Evolutionary conservation across 2,888 invertebrate genomes (phyloP).

Genomic region (Caradrina kadenii): DNA sequence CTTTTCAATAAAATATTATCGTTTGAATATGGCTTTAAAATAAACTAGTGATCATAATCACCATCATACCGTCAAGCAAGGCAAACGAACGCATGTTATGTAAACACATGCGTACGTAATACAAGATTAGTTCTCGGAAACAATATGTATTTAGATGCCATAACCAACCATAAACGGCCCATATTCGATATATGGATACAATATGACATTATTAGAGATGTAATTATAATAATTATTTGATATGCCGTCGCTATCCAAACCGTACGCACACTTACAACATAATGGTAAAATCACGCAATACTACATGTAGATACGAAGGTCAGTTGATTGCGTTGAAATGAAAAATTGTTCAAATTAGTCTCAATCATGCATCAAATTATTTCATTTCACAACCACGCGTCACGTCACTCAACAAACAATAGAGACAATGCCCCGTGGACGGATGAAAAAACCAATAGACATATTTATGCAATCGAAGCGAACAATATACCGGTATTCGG

Average conservation of each 20-base stretch:
- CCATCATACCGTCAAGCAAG: conserved; percentile 8
- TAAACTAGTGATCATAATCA: conserved; percentile 1
- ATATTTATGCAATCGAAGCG: conserved; percentile 58
- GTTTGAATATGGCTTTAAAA: not conserved
- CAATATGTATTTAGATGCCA: conserved; percentile 15
- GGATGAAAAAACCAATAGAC: conserved; percentile 53
- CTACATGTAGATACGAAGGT: conserved; percentile 65
- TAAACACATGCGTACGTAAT: conserved; percentile 33
- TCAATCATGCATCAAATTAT: conserved; percentile 68
- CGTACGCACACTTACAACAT: conserved; percentile 19
- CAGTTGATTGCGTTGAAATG: conserved; percentile 69
- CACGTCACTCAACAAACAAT: conserved; percentile 56
- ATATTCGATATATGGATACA: conserved; percentile 26
- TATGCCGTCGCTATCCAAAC: conserved; percentile 25
- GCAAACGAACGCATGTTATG: conserved; percentile 31
- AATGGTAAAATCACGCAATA: conserved; percentile 50
- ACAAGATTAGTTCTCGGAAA: conserved; percentile 21
- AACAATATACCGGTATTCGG: conserved; percentile 60
- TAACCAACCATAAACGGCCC: conserved; percentile 15
- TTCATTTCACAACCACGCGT: conserved; percentile 68
- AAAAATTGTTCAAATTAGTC: conserved; percentile 74
- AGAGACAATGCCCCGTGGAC: conserved; percentile 55
- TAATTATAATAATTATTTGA: conserved; percentile 38
- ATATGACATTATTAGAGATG: conserved; percentile 22
- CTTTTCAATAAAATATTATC: conserved; percentile 11